A percentile compares a stretch with the other conserved stretches of the same genome.
These are phyloP conservation scores for Anabas testudineus DNA, from an alignment of 2,797 vertebrate species.

Conservation along the genomic window DNA sequence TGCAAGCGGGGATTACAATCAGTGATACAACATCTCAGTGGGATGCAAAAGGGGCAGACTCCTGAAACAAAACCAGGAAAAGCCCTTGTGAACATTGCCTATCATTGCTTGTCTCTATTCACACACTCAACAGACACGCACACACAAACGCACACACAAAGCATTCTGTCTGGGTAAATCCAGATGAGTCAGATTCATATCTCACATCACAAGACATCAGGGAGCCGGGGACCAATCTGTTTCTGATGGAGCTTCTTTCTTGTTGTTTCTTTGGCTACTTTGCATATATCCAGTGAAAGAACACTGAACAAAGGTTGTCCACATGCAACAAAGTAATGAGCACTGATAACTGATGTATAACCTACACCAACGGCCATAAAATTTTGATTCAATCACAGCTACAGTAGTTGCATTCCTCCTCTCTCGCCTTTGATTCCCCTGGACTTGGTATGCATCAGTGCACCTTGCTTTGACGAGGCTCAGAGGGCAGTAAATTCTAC, in stretches of 20 bases:
- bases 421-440: slow-evolving; percentile 37
- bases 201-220: slow-evolving; percentile 27
- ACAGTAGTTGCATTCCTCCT: slow-evolving; percentile 7
- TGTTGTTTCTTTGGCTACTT: slow-evolving; percentile 11
- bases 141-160: neutral
- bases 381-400: slow-evolving; percentile 46
- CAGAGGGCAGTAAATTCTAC: slow-evolving; percentile 68
- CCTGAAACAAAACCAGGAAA: slow-evolving; percentile 45
- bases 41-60: slow-evolving; percentile 32
- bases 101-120: slow-evolving; percentile 8
- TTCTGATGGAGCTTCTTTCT: slow-evolving; percentile 5
- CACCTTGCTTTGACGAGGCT: slow-evolving; percentile 60
- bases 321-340: slow-evolving; percentile 3
- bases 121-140: slow-evolving; percentile 1
- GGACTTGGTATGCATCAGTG: slow-evolving; percentile 65
- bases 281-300: slow-evolving; percentile 14
- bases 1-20: slow-evolving; percentile 45
- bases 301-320: neutral
- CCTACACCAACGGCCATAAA: neutral
- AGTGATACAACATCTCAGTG: slow-evolving; percentile 43
- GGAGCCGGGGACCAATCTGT: neutral
- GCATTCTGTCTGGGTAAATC: slow-evolving; percentile 33
- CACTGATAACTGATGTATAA: neutral
- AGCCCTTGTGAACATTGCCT: slow-evolving; percentile 24
- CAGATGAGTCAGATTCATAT: slow-evolving; percentile 25